phyloP scores from a whole-genome alignment of 2,888 invertebrate species.

The Hirtodrosophila histrioides region DNA sequence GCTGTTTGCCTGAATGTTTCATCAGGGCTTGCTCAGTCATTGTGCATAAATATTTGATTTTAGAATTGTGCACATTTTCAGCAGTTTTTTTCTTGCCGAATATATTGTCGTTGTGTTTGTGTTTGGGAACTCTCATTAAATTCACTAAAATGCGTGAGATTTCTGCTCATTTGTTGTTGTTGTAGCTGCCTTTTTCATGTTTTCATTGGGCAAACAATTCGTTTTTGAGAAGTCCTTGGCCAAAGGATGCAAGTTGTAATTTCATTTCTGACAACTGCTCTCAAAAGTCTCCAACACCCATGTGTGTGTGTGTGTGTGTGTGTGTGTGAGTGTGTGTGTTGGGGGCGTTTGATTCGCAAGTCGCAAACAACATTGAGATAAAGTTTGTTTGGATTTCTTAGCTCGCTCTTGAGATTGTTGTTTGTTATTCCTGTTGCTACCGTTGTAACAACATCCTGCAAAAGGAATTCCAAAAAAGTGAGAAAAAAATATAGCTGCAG shows the following conservation, averaged over 20 bases:
- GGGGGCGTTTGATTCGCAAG: slow-evolving; percentile 67
- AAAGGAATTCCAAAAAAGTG: slow-evolving; percentile 5
- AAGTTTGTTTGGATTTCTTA: slow-evolving; percentile 74
- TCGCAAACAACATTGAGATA: slow-evolving; percentile 75
- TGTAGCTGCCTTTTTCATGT: slow-evolving; percentile 60
- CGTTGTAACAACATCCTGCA: slow-evolving; percentile 17
- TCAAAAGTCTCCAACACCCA: slow-evolving; percentile 3
- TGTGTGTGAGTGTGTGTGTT: slow-evolving; percentile 30
- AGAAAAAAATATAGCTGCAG: slow-evolving; percentile 24
- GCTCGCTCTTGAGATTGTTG: slow-evolving; percentile 59
- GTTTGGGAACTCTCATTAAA: slow-evolving; percentile 41
- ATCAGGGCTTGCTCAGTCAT: slow-evolving; percentile 28
- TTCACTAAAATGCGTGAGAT: slow-evolving; percentile 66
- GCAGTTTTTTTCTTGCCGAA: slow-evolving; percentile 14
- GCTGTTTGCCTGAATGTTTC: slow-evolving; percentile 43
- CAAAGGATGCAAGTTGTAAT: slow-evolving; percentile 78
- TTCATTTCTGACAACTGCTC: slow-evolving; percentile 70
- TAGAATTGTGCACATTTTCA: slow-evolving; percentile 38
- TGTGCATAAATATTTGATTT: slow-evolving; percentile 64
- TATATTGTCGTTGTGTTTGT: slow-evolving; percentile 25
- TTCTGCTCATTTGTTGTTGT: slow-evolving; percentile 31
- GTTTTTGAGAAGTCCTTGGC: slow-evolving; percentile 39
- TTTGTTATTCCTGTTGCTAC: slow-evolving; percentile 54
- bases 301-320: slow-evolving; percentile 12
- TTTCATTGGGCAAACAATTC: slow-evolving; percentile 67